These are phyloP conservation scores for Proterorhinus semilunaris DNA, from an alignment of 2,113 vertebrate species.

Conservation along the genomic window DNA sequence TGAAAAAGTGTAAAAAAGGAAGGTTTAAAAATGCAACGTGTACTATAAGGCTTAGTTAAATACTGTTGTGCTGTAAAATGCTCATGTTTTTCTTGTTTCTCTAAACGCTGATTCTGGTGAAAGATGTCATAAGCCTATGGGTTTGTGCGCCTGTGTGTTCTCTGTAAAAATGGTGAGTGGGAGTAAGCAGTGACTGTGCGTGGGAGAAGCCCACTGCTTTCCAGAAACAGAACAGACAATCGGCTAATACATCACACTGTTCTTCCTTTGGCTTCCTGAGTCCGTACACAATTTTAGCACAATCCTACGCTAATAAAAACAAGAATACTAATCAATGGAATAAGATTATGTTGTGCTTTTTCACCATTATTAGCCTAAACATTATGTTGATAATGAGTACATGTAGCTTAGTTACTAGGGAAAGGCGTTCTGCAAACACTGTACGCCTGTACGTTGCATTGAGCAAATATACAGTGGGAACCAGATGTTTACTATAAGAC, in stretches of 20 bases:
- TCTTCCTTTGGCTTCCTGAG: constrained; percentile 13
- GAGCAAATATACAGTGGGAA: too few relatives aligned
- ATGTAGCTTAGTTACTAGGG: too few relatives aligned
- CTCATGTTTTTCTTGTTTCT: not conserved
- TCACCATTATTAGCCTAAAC: too few relatives aligned
- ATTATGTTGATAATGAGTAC: too few relatives aligned
- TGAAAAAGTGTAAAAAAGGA: not conserved
- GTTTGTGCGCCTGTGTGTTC: constrained; percentile 7
- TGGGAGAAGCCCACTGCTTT: constrained; percentile 43
- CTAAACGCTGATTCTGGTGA: not conserved
- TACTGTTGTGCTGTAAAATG: not conserved
- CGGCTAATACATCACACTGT: constrained; percentile 17
- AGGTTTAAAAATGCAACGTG: not conserved
- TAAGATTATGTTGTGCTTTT: constrained; percentile 10
- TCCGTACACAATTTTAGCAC: constrained; percentile 4
- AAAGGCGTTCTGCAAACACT: too few relatives aligned
- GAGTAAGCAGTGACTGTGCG: constrained; percentile 26
- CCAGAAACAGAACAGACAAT: constrained; percentile 31
- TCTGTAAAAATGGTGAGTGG: constrained; percentile 21
- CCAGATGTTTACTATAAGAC: too few relatives aligned
- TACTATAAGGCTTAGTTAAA: not conserved
- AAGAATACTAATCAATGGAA: constrained; percentile 19
- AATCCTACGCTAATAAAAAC: constrained; percentile 26
- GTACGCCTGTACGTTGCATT: too few relatives aligned
- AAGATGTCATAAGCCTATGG: constrained; percentile 6